Base-by-base conservation (phyloP, 2,888 invertebrate genomes). In the Trypoxylon attenuatum region DNA sequence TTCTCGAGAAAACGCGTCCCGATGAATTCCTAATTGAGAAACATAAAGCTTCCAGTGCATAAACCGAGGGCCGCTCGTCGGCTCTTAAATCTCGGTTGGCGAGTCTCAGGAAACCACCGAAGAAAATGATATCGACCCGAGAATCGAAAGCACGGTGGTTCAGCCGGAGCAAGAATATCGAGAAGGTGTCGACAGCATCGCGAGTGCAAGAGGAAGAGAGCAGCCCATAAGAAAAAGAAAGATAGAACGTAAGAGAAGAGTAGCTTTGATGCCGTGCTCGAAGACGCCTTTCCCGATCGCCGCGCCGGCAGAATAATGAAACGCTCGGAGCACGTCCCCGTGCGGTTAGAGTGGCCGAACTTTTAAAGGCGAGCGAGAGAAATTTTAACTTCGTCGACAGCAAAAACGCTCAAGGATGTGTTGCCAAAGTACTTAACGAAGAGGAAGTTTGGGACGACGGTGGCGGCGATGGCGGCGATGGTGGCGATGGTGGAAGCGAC, bases 391-490 rank as follows among this genome's bases (percentile, higher is more conserved):
- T 41, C 50, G 43, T 60, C 52, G 64, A 52, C 57, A 65, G 39
- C 55, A 70, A 74, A 72, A 72, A 72, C 54, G 59, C 54, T 59
- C 62, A 57, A 63, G 60, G 61, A 74, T 64, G 72, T 62, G 70
- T 62, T 73, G 72, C 69, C 69, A 67, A 74, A 74, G 74, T 74
- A 65, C 72, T 74, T 75, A 73, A 71, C 72, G 70, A 66, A 60
- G 59, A 69, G 71, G 61, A 75, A 75, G 67, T 75, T 75, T 52
- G 51, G 19, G 42, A 63, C 33, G 63, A 27, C 50, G 58, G 55
- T 18, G 59, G 22, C 38, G 41, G 13, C 33, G 33, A 2, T 13
- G 33, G 25, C 29, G 51, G 6, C 45, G 45, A 56, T 27, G 53
- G 22, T n/a, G n/a, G n/a, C n/a, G n/a, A n/a, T n/a, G n/a, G n/a